A percentile compares a stretch with the other conserved stretches of the same genome.
phyloP scores from a whole-genome alignment of 2,888 invertebrate genomes.

The Criorhina ranunculi region DNA sequence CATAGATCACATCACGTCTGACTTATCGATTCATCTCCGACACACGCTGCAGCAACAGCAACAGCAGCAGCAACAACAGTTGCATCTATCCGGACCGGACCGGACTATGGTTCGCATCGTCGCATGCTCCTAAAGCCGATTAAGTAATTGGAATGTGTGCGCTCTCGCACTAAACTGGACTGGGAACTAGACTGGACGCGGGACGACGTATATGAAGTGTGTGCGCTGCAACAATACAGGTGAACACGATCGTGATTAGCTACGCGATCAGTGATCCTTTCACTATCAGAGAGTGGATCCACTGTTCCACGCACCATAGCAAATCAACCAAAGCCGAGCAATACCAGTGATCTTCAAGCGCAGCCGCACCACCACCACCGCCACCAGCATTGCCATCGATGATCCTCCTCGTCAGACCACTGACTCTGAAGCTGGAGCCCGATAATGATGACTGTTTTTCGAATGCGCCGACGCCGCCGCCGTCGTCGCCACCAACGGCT shows the following conservation, averaged over 20 bases:
- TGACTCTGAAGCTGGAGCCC: conserved; percentile 22
- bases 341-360: conserved; percentile 35
- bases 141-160: conserved; percentile 75
- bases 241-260: conserved; percentile 76
- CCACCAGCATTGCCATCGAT: too few species aligned
- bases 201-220: conserved; percentile 14
- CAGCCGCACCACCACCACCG: conserved; percentile 8
- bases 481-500: conserved; percentile 15
- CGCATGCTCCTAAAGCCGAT: conserved; percentile 66
- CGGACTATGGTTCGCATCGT: conserved; percentile 24
- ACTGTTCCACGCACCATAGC: conserved; percentile 58
- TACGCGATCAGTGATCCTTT: conserved; percentile 73
- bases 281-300: conserved; percentile 48
- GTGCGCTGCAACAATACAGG: conserved; percentile 68
- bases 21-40: conserved; percentile 76
- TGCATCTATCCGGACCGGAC: conserved; percentile 32
- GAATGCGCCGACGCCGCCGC: conserved; percentile 35
- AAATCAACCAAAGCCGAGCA: conserved; percentile 31
- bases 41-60: conserved; percentile 65
- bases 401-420: conserved; percentile 31
- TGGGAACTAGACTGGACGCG: conserved; percentile 14
- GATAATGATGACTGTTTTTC: conserved; percentile 67
- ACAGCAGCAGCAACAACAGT: conserved; percentile 49
- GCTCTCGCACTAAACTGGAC: conserved; percentile 51
- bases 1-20: conserved; percentile 76